These are phyloP conservation scores for Drosophila seclusa DNA, from an alignment of 2,888 invertebrate genomes.

Conservation along the genomic window DNA sequence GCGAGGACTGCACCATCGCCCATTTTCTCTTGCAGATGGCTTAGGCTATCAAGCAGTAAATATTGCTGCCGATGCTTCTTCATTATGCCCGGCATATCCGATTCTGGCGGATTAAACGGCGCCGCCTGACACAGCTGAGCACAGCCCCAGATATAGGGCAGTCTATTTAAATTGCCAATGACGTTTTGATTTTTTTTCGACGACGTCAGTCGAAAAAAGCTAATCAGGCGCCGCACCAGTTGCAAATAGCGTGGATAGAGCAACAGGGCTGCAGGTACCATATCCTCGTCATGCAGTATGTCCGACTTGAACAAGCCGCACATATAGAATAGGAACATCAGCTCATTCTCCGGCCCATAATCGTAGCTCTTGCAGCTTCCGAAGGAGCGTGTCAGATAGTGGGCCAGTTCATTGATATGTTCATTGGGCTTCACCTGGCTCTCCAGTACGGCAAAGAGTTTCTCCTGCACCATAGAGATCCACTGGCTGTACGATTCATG, in stretches of 20 bases:
- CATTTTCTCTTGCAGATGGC: conserved; percentile 94
- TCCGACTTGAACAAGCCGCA: conserved; percentile 96
- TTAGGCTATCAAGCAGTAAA: conserved; percentile 96
- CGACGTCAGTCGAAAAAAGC: conserved; percentile 97
- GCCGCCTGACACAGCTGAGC: conserved; percentile 94
- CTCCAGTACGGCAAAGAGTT: conserved; percentile 88
- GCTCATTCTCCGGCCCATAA: conserved; percentile 99
- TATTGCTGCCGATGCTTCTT: conserved; percentile 89
- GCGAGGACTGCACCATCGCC: conserved; percentile 93
- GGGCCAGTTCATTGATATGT: conserved; percentile 90
- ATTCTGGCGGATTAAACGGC: conserved; percentile 92
- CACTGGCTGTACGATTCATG: conserved; percentile 95
- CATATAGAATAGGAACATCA: conserved; percentile 97
- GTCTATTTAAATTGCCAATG: conserved; percentile 98
- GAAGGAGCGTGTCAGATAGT: conserved; percentile 95
- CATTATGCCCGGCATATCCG: conserved; percentile 90
- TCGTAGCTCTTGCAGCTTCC: conserved; percentile 98
- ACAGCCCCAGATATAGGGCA: conserved; percentile 99
- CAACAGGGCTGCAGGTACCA: conserved; percentile 89
- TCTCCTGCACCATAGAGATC: conserved; percentile 89
- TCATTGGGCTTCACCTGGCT: conserved; percentile 87
- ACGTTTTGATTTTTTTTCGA: conserved; percentile 93
- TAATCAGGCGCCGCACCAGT: conserved; percentile 93
- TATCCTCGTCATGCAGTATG: conserved; percentile 90
- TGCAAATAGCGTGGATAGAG: conserved; percentile 90